Evolutionary conservation across 2,797 vertebrate genomes (phyloP).

Genomic region (Cephalopachus bancanus): DNA sequence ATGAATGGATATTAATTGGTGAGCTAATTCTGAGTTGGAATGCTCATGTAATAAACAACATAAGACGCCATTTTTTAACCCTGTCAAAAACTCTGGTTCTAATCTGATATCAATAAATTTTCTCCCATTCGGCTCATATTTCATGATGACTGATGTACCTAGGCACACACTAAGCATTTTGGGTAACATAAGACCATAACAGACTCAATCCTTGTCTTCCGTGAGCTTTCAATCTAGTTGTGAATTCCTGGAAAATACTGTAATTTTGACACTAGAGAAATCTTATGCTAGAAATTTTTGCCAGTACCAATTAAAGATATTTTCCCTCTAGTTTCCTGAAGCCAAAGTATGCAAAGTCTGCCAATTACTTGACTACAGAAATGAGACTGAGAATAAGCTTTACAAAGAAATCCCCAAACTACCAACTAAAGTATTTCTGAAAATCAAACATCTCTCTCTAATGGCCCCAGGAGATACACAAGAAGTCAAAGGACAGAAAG

Average conservation of each 20-base stretch:
- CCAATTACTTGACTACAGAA: constrained; percentile 67
- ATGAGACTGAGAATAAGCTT: constrained; percentile 27
- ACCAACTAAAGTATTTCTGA: constrained; percentile 1
- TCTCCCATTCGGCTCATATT: constrained; percentile 53
- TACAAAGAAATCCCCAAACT: constrained; percentile 39
- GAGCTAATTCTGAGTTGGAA: constrained; percentile 42
- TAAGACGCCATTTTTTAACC: not conserved
- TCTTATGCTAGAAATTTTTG: constrained; percentile 42
- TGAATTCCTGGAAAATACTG: constrained; percentile 55
- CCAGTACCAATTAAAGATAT: constrained; percentile 60
- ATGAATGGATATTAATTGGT: constrained; percentile 7
- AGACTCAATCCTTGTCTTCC: constrained; percentile 4
- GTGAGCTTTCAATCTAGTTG: constrained; percentile 58
- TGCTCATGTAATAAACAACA: constrained; percentile 40
- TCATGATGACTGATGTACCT: not conserved
- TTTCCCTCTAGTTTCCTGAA: constrained; percentile 54
- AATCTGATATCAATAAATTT: constrained; percentile 35
- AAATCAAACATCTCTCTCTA: constrained; percentile 16
- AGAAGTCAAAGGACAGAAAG: constrained; percentile 5
- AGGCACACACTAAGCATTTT: not conserved
- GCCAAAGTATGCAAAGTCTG: constrained; percentile 6
- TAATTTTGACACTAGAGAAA: constrained; percentile 57
- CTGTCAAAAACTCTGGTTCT: constrained; percentile 6
- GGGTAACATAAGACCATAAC: not conserved
- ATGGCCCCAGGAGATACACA: not conserved